Evolutionary conservation across 2,113 vertebrate species (phyloP).

Genomic region (Serilophus lunatus): DNA sequence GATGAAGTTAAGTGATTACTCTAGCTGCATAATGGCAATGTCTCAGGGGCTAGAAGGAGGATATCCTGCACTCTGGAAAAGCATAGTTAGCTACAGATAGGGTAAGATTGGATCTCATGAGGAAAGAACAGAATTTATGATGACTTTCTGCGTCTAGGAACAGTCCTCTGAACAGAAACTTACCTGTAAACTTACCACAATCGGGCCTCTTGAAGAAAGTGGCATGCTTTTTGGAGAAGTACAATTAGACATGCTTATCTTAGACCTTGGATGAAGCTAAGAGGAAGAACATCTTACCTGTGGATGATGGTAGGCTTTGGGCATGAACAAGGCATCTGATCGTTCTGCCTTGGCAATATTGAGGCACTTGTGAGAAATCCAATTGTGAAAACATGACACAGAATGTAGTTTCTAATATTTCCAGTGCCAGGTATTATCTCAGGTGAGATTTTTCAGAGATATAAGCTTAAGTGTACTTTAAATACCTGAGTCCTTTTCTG

Average conservation of each 20-base stretch:
- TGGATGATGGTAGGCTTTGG: neutral
- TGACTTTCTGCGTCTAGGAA: neutral
- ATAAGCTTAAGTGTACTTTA: neutral
- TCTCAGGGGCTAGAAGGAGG: neutral
- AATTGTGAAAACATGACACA: neutral
- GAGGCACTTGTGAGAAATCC: neutral
- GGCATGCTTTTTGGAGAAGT: neutral
- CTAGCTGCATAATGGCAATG: neutral
- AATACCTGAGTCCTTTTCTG: neutral
- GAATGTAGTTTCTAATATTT: neutral
- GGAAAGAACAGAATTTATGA: neutral
- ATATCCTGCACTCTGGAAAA: neutral
- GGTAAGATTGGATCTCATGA: neutral
- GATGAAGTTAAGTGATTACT: neutral
- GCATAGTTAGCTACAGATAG: neutral
- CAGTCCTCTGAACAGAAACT: neutral
- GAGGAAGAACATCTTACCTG: neutral
- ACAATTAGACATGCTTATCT: neutral
- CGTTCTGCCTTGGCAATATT: neutral
- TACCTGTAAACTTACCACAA: neutral
- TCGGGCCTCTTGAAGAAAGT: neutral
- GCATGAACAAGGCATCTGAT: neutral
- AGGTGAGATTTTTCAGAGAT: neutral
- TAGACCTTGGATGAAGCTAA: neutral
- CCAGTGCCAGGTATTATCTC: neutral